Base-by-base conservation (phyloP, 2,113 vertebrate genomes). In the Dryoscopus gambensis region DNA sequence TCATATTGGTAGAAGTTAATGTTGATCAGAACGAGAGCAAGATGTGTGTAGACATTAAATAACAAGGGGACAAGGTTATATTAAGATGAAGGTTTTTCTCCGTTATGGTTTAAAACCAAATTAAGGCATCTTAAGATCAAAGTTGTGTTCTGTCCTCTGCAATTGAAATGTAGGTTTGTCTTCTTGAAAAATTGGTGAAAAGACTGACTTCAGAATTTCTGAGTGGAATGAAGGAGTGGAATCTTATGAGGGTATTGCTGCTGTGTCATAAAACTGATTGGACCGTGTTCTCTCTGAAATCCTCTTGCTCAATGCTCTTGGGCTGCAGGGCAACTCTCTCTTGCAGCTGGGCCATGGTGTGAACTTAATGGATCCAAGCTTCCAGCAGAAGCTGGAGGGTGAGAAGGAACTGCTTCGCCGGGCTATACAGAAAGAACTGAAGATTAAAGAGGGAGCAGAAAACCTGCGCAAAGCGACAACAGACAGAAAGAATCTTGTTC, bases 371-470 rank as follows among this genome's bases (percentile, higher is more conserved):
- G 98, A 98, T 97, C 97, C 98, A 25, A 57, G 95, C 23, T 98
- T 99, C 94, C 99, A 99, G 97, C 99, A 98, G 97, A 97, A 98
- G 16, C 97, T 99, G 97, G 98, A 99, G 44, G 98, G 98, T 67
- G 98, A 99, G 95, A 99, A 98, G 16, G 99, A 99, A 64, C 94
- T 97, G 40, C 98, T 99, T 88, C 99, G 99, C 30, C 95, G 98
- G 37, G 99, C 99, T 95, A 99, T 99, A 96, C 99, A 99, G 88
- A 99, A 98, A 84, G 99, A 99, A 87, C 97, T 99, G 93, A 99
- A 99, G 95, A 99, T 99, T 94, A 99, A 99, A 97, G 99, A 99
- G 95, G 99, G 99, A 0, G 98, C 98, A 1, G 99, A 99, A 94
- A 99, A 99, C 84, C 95, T 99, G 87, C 98, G 98, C 40, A 98